Base-by-base conservation (phyloP, 23 tunicate species). In the Halocynthia aurantium region DNA sequence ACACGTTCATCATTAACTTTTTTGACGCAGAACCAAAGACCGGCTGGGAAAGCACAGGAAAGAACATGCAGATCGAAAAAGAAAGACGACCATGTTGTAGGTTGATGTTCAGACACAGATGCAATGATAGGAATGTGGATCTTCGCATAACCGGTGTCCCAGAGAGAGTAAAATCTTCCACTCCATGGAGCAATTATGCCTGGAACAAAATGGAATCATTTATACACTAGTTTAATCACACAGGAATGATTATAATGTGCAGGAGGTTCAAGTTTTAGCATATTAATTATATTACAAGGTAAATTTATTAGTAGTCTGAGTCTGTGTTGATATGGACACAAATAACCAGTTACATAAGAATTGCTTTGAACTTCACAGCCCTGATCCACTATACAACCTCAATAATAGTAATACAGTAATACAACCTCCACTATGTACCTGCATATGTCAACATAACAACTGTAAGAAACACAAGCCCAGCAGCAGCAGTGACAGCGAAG, bases 111-210 rank as follows among this genome's bases (percentile, higher is more conserved):
- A 19, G 96, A 89, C 77, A 96, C 99, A 7, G 96, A 89, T 54
- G 99, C 95, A 53, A 96, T 96, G 52, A 96, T 96, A 11, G 99
- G 99, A 66, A 96, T 96, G 73, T 96, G 99, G 57, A 96, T 96
- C 71, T 90, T 86, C 6, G 99, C 99, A 65, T 96, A 96, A 7
- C 99, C 99, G 12, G 99, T 96, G 81, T 96, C 99, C 99, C 99
- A 96, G 76, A 96, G 53, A 8, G 99, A 96, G 77, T 96, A 96
- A 62, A 96, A 96, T 22, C 99, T 63, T n/a, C 99, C 99, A 76
- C 90, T 86, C 99, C 99, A 96, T 15, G 99, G 99, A 0, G 99
- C 99, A 55, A 96, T 84, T 77, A 92, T 84, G 50, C 99, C 99
- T 84, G 87, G 0, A 50, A 88, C 7, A 40, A 71, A 78, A 18